Conservation (phyloP, 1,140 invertebrate genomes). For the Oncopeltus fasciatus region DNA sequence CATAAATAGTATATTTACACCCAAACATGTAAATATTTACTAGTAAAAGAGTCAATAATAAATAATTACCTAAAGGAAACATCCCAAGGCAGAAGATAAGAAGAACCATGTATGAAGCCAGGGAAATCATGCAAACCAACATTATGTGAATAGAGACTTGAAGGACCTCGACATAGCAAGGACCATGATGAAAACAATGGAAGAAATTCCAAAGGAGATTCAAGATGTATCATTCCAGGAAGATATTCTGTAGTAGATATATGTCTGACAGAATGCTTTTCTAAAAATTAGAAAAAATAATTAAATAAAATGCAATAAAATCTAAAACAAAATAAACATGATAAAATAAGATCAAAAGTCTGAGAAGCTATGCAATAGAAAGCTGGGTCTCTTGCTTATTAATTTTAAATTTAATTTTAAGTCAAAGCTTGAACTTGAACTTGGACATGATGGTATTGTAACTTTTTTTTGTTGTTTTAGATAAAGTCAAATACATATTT, state of each 20-base stretch:
- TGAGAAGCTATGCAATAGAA: no score
- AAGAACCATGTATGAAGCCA: constrained; percentile 75
- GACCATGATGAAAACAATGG: constrained; percentile 90
- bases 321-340: no score
- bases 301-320: neutral
- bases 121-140: constrained; percentile 64
- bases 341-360: no score
- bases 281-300: constrained; percentile 27
- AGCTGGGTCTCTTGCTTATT: no score
- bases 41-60: neutral
- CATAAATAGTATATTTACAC: constrained; percentile 11
- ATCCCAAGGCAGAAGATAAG: constrained; percentile 91
- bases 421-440: no score
- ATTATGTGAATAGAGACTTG: constrained; percentile 81
- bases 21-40: no score
- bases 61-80: constrained; percentile 50
- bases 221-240: constrained; percentile 73
- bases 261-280: constrained; percentile 47
- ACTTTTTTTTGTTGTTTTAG: no score
- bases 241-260: constrained; percentile 80
- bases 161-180: constrained; percentile 74
- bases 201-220: constrained; percentile 57
- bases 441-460: no score
- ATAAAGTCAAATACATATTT: no score
- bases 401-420: no score